Evolutionary conservation across 2,888 invertebrate species (phyloP).

Genomic region (Acleris emargana): DNA sequence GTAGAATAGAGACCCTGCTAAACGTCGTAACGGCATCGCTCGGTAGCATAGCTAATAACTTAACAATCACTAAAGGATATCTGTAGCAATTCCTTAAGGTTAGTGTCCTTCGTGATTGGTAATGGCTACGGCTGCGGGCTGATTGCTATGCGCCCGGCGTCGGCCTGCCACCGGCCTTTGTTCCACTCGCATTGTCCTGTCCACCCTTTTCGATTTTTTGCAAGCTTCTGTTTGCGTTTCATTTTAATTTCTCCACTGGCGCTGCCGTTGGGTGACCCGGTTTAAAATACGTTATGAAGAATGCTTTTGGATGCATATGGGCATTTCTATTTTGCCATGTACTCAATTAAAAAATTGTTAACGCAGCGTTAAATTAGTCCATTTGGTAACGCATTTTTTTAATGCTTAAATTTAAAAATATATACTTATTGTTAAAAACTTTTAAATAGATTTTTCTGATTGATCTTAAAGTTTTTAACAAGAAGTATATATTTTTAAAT

Average conservation of each 20-base stretch:
- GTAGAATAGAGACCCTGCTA: background rate
- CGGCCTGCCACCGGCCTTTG: constrained; percentile 63
- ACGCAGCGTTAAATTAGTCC: too few species aligned
- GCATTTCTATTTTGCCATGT: too few species aligned
- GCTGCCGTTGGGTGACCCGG: constrained; percentile 2
- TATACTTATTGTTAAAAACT: too few species aligned
- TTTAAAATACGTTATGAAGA: background rate
- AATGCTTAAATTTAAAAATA: too few species aligned
- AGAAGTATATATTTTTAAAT: too few species aligned
- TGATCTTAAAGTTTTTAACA: too few species aligned
- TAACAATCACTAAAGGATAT: constrained; percentile 20
- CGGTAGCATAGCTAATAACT: constrained; percentile 6
- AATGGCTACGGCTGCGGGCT: constrained; percentile 51
- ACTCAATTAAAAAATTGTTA: too few species aligned
- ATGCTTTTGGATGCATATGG: background rate
- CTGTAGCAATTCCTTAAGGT: constrained; percentile 31
- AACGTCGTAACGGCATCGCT: constrained; percentile 3
- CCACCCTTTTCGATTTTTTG: constrained; percentile 65
- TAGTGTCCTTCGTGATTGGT: constrained; percentile 45
- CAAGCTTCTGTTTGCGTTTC: constrained; percentile 36
- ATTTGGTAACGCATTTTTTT: too few species aligned
- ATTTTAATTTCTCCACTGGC: constrained; percentile 28
- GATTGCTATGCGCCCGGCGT: constrained; percentile 74
- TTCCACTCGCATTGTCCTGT: constrained; percentile 71
- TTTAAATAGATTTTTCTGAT: too few species aligned